Conservation (phyloP, 2,888 invertebrate genomes). For the Tipula confusa region DNA sequence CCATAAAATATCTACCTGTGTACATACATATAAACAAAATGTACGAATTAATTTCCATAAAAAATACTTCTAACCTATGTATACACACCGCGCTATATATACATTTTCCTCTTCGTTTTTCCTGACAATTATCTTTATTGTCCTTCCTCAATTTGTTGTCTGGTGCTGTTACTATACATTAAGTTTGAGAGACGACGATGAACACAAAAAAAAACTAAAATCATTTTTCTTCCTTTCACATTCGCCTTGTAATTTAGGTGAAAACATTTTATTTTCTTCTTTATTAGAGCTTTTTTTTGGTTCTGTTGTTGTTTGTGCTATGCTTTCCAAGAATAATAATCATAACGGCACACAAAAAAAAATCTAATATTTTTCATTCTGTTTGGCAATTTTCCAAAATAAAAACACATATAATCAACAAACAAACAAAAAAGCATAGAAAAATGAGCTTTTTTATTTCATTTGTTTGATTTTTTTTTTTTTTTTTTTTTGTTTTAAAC, state of each 20-base stretch:
- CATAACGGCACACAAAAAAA: not conserved
- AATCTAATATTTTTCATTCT: not conserved
- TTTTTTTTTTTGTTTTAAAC: not conserved
- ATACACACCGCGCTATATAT: not conserved
- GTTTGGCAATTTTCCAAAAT: slow-evolving; percentile 3
- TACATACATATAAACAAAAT: not conserved
- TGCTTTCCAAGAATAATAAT: slow-evolving; percentile 15
- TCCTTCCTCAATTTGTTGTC: slow-evolving; percentile 9
- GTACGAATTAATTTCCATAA: slow-evolving; percentile 9
- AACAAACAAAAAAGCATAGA: not conserved
- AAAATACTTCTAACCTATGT: not conserved
- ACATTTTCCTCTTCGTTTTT: not conserved
- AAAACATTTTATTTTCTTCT: slow-evolving; percentile 5
- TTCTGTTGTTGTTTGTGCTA: not conserved
- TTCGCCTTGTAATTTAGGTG: slow-evolving; percentile 12
- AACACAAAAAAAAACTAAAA: not conserved
- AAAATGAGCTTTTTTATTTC: slow-evolving; percentile 25
- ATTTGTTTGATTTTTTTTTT: not conserved
- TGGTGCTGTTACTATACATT: not conserved
- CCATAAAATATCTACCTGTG: not conserved
- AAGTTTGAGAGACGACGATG: slow-evolving; percentile 12
- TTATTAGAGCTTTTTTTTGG: slow-evolving; percentile 13
- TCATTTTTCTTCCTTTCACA: slow-evolving; percentile 12
- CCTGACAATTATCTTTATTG: slow-evolving; percentile 25
- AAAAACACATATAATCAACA: too few relatives aligned